phyloP scores from a whole-genome alignment of 2,797 vertebrate genomes.

The Pempheris klunzingeri region DNA sequence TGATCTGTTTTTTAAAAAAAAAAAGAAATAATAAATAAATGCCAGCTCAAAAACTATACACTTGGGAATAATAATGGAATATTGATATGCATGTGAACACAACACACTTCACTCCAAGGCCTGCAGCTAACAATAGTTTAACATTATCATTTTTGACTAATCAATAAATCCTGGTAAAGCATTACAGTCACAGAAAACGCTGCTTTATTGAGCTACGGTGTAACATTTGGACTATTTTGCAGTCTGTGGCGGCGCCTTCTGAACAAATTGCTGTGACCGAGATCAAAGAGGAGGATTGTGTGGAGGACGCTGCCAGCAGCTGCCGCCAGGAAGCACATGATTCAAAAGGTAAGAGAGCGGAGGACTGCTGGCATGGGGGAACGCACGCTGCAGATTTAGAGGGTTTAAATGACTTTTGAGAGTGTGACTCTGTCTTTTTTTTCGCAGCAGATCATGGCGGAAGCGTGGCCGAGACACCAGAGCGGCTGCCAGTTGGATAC shows the following conservation, averaged over 20 bases:
- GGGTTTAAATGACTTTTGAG: slow-evolving; percentile 6
- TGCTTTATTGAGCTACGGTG: background rate
- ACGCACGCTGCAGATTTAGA: background rate
- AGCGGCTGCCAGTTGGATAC: slow-evolving; percentile 28
- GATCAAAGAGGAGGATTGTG: slow-evolving; percentile 70
- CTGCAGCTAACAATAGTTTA: background rate
- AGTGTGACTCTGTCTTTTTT: slow-evolving; percentile 25
- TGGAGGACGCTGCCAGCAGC: slow-evolving; percentile 45
- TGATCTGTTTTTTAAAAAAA: background rate
- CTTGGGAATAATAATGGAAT: background rate
- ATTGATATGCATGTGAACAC: background rate
- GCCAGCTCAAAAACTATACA: background rate
- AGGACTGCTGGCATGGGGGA: background rate
- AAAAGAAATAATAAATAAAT: background rate
- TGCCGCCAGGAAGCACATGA: slow-evolving; percentile 34
- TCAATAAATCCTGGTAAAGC: background rate
- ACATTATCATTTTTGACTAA: background rate
- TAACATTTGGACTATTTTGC: slow-evolving; percentile 14
- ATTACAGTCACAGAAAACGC: slow-evolving; percentile 4
- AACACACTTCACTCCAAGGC: background rate
- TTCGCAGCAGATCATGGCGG: slow-evolving; percentile 52
- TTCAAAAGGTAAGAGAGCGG: slow-evolving; percentile 51
- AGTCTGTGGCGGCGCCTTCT: slow-evolving; percentile 37
- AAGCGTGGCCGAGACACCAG: slow-evolving; percentile 27
- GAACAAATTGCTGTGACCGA: slow-evolving; percentile 45